These are phyloP conservation scores for Mythimna albipuncta DNA, from an alignment of 2,888 invertebrate genomes.

Conservation along the genomic window DNA sequence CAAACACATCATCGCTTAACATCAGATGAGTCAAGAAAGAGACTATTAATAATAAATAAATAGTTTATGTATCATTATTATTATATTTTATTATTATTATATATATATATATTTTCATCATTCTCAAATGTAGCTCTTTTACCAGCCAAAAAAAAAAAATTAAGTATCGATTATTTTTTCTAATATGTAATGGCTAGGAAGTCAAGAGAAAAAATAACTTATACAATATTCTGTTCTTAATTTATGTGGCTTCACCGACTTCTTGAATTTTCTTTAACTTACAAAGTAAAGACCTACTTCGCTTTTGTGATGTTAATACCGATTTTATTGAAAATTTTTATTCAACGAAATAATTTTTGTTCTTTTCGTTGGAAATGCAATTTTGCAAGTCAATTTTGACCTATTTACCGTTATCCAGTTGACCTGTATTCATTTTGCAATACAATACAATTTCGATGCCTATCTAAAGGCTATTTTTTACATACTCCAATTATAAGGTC, in stretches of 20 bases:
- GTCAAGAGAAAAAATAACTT: slow-evolving; percentile 2
- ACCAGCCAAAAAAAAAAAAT: background rate
- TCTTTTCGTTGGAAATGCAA: slow-evolving; percentile 19
- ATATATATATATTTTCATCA: too few species aligned
- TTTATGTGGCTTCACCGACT: slow-evolving; percentile 10
- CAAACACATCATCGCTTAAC: too few species aligned
- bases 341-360: slow-evolving; percentile 1
- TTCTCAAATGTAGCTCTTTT: too few species aligned
- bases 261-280: slow-evolving; percentile 10
- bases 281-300: slow-evolving; percentile 4
- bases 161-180: background rate
- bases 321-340: slow-evolving; percentile 31
- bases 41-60: too few species aligned
- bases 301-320: slow-evolving; percentile 22
- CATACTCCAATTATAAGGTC: background rate
- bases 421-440: slow-evolving; percentile 21
- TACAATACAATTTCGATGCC: background rate
- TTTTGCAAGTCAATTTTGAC: slow-evolving; percentile 29
- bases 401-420: slow-evolving; percentile 18
- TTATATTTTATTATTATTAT: too few species aligned
- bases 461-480: background rate
- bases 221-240: slow-evolving; percentile 22
- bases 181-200: background rate
- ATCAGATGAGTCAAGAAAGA: too few species aligned
- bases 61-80: too few species aligned